Conservation (phyloP, 2,113 vertebrate species). For the Albula goreensis region DNA sequence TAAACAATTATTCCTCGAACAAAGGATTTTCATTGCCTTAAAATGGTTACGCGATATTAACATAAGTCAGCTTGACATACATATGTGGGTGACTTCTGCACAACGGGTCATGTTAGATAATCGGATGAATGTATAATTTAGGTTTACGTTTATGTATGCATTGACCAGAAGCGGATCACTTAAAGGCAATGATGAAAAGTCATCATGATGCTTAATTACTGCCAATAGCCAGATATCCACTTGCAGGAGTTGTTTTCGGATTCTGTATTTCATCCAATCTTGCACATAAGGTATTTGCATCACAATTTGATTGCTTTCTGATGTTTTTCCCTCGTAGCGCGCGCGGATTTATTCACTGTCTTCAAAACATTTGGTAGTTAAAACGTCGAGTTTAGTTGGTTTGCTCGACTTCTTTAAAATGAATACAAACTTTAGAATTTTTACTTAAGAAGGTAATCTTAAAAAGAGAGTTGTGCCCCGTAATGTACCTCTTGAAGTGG, state of each 20-base stretch:
- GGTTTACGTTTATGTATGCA: not conserved
- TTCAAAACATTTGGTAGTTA: not conserved
- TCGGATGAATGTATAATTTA: slow-evolving; percentile 7
- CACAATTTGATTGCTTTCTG: not conserved
- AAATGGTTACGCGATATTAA: not conserved
- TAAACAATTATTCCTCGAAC: slow-evolving; percentile 24
- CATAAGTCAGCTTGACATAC: not conserved
- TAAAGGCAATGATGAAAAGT: not conserved
- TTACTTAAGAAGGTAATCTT: not conserved
- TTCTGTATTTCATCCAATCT: not conserved
- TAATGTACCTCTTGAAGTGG: not conserved
- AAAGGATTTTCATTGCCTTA: slow-evolving; percentile 8
- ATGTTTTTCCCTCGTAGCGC: not conserved
- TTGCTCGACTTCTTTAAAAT: not conserved
- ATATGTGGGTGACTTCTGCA: not conserved
- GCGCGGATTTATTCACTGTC: not conserved
- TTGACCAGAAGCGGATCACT: not conserved
- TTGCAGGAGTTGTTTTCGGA: too few relatives aligned
- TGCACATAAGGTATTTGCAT: not conserved
- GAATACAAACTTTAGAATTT: not conserved
- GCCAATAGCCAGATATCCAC: not conserved
- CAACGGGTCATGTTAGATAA: not conserved
- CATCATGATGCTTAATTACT: not conserved
- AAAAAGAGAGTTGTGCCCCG: not conserved
- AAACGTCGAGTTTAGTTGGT: not conserved